Evolutionary conservation across 2,113 vertebrate species (phyloP).

Genomic region (Misgurnus anguillicaudatus): DNA sequence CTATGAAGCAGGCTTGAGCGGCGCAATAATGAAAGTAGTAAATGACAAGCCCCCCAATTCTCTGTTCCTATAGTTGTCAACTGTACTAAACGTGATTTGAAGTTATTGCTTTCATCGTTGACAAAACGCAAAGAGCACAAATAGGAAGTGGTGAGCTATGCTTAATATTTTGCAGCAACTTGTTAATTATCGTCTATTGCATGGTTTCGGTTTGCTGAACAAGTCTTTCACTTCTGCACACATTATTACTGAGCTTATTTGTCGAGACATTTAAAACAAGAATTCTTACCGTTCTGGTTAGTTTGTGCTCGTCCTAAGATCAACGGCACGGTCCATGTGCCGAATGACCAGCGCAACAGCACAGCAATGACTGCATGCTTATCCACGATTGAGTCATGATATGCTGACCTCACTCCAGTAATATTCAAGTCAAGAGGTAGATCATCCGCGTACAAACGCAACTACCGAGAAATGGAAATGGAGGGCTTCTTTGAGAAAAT

Average conservation of each 20-base stretch:
- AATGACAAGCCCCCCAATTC: neutral
- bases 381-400: constrained; percentile 77
- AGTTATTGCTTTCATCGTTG: constrained; percentile 23
- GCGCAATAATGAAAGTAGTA: constrained; percentile 23
- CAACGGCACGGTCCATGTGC: constrained; percentile 59
- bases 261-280: neutral
- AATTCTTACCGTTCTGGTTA: constrained; percentile 62
- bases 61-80: constrained; percentile 61
- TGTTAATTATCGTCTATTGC: neutral
- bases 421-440: constrained; percentile 61
- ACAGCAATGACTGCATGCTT: constrained; percentile 73
- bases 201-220: neutral
- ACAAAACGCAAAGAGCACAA: neutral
- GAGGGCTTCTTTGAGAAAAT: constrained; percentile 53
- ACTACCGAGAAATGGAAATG: constrained; percentile 48
- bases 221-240: constrained; percentile 35
- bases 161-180: neutral
- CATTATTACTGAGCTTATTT: constrained; percentile 19
- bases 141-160: neutral
- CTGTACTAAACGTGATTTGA: constrained; percentile 12
- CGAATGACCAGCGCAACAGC: constrained; percentile 52
- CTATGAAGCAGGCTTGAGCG: constrained; percentile 36
- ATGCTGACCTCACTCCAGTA: constrained; percentile 74
- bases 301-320: constrained; percentile 42
- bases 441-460: constrained; percentile 33